Percentiles rank a stretch among this genome's conserved stretches.
Evolutionary conservation across 2,888 invertebrate genomes (phyloP).

Genomic region (Conchocele bisecta): DNA sequence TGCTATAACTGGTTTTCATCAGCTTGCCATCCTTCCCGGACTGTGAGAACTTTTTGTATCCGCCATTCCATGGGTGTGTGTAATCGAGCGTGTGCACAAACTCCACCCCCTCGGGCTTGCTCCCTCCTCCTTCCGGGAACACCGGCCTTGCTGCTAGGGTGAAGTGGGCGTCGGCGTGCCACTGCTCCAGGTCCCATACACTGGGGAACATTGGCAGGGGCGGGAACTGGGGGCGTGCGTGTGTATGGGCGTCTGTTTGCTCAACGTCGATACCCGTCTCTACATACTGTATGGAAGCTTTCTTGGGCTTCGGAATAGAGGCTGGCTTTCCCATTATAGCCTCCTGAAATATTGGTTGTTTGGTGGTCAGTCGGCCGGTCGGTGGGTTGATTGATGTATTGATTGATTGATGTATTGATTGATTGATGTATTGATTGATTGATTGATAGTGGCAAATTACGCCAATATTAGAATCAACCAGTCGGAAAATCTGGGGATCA

Average conservation of each 20-base stretch:
- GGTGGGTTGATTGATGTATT: no score
- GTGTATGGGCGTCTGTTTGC: neutral
- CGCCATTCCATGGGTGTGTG: conserved; percentile 43
- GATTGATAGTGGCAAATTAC: no score
- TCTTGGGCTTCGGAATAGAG: neutral
- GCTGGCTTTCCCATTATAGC: conserved; percentile 6
- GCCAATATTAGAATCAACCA: neutral
- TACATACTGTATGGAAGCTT: neutral
- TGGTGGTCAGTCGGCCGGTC: neutral
- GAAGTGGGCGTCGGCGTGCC: conserved; percentile 14
- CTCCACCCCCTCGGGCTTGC: conserved; percentile 13
- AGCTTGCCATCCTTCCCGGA: conserved; percentile 5
- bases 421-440: no score
- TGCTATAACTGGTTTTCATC: neutral
- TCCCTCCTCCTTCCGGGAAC: neutral
- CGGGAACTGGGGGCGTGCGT: neutral
- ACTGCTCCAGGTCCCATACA: conserved; percentile 45
- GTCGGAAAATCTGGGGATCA: no score
- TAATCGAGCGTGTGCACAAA: neutral
- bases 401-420: no score
- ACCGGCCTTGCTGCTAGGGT: conserved; percentile 1
- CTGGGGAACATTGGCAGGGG: conserved; percentile 28
- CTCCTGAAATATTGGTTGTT: conserved; percentile 6
- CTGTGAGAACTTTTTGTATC: conserved; percentile 9
- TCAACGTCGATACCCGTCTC: neutral